Percentiles rank a stretch among this genome's conserved stretches.
phyloP scores from a whole-genome alignment of 2,888 invertebrate species.

The Ochlodes sylvanus region DNA sequence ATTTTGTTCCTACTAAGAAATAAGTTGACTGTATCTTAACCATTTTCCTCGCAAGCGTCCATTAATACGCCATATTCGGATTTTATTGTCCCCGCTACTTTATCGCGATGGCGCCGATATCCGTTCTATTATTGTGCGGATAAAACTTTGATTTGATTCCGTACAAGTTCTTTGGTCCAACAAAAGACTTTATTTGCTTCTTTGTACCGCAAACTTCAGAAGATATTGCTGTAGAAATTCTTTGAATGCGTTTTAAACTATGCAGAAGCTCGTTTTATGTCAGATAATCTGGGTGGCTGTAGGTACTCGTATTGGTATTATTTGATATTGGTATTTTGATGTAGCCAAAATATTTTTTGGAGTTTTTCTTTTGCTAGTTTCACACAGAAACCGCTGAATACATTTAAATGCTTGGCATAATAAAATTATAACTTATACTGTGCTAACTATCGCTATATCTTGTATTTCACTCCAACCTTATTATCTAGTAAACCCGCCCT shows the following conservation, averaged over 20 bases:
- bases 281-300: too few species aligned
- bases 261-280: conserved; percentile 26
- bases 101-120: conserved; percentile 72
- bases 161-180: conserved; percentile 67
- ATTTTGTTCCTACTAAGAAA: background rate
- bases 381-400: too few species aligned
- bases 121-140: conserved; percentile 76
- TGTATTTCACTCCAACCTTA: too few species aligned
- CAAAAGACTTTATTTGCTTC: conserved; percentile 70
- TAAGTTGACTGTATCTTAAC: conserved; percentile 40
- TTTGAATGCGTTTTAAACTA: conserved; percentile 44
- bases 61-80: conserved; percentile 43
- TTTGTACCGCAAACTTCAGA: conserved; percentile 57
- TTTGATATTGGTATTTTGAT: too few species aligned
- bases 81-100: conserved; percentile 59
- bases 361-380: too few species aligned
- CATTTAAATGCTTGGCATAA: too few species aligned
- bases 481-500: too few species aligned
- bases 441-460: too few species aligned
- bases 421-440: too few species aligned
- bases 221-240: conserved; percentile 51
- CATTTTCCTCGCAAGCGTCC: conserved; percentile 23
- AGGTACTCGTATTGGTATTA: too few species aligned
- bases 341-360: too few species aligned
- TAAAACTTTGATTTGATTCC: conserved; percentile 82